These are phyloP conservation scores for Morpho deidamia DNA, from an alignment of 2,888 invertebrate genomes.

Conservation along the genomic window DNA sequence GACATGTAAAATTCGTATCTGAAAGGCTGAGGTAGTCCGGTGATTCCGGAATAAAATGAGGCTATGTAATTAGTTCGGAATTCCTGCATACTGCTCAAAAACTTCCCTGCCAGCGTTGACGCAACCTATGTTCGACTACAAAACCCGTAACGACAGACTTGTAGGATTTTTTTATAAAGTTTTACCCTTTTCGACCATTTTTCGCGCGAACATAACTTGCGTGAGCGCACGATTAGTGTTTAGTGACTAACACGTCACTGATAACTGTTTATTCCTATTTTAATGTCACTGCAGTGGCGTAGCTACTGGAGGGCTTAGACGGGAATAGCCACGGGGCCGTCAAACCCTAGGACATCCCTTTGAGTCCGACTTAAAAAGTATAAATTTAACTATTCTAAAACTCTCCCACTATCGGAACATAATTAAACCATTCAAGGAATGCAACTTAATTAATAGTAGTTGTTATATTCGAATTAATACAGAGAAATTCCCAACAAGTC, in stretches of 20 bases:
- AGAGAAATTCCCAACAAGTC: too few species aligned
- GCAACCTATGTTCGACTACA: conserved; percentile 46
- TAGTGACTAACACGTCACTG: neutral
- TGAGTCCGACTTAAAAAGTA: too few species aligned
- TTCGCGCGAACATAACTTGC: conserved; percentile 36
- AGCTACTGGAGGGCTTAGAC: too few species aligned
- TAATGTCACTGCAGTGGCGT: too few species aligned
- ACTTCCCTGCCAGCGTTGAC: conserved; percentile 37
- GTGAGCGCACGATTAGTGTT: conserved; percentile 4
- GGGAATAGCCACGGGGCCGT: too few species aligned
- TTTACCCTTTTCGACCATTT: conserved; percentile 62
- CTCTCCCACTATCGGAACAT: too few species aligned
- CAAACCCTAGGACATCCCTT: too few species aligned
- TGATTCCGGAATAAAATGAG: conserved; percentile 42
- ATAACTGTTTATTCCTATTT: neutral
- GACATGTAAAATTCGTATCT: conserved; percentile 58
- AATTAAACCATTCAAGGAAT: too few species aligned
- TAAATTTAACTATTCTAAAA: too few species aligned
- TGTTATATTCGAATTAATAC: too few species aligned
- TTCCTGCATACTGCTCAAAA: conserved; percentile 46
- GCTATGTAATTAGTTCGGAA: conserved; percentile 24
- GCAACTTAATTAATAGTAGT: too few species aligned
- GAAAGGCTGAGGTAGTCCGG: conserved; percentile 63
- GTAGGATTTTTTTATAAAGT: conserved; percentile 57
- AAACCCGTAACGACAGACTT: conserved; percentile 42